Percentiles rank a stretch among this genome's conserved stretches.
These are phyloP conservation scores for Drosophila seclusa DNA, from an alignment of 2,888 invertebrate species.

Conservation along the genomic window DNA sequence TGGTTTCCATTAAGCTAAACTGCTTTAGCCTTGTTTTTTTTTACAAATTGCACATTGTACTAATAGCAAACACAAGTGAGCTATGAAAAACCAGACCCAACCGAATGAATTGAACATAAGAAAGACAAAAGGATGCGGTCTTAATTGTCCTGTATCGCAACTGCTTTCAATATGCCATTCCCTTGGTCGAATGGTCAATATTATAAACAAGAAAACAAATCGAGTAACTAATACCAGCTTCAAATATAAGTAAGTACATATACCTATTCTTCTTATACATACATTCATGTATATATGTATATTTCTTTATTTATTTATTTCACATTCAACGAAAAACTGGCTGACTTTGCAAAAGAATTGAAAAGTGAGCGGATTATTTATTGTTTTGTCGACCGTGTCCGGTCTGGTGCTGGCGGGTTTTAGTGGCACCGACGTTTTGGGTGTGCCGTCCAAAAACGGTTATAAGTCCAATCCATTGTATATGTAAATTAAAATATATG, in stretches of 20 bases:
- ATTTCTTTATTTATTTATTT: constrained; percentile 1
- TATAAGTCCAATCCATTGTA: constrained; percentile 22
- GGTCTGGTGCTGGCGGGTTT: constrained; percentile 26
- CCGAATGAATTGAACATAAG: not conserved
- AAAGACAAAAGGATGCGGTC: not conserved
- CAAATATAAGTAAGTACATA: not conserved
- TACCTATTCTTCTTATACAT: not conserved
- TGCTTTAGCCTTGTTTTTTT: constrained; percentile 2
- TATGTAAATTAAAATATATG: constrained; percentile 32
- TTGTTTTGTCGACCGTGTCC: constrained; percentile 29
- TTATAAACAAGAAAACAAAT: not conserved
- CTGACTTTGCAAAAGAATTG: constrained; percentile 59
- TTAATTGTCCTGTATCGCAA: not conserved
- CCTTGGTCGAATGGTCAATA: not conserved
- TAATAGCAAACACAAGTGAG: not conserved
- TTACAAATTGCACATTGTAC: not conserved
- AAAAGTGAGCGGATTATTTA: constrained; percentile 64
- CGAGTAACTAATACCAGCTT: not conserved
- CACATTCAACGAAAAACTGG: constrained; percentile 17
- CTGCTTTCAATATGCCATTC: not conserved
- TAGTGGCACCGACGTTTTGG: constrained; percentile 49
- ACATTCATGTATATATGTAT: not conserved
- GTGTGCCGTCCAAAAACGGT: constrained; percentile 56
- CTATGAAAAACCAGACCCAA: not conserved
- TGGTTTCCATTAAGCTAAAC: not conserved